Percentiles rank a stretch among this genome's conserved stretches.
phyloP scores from a whole-genome alignment of 2,113 vertebrate genomes.

The Connochaetes taurinus region DNA sequence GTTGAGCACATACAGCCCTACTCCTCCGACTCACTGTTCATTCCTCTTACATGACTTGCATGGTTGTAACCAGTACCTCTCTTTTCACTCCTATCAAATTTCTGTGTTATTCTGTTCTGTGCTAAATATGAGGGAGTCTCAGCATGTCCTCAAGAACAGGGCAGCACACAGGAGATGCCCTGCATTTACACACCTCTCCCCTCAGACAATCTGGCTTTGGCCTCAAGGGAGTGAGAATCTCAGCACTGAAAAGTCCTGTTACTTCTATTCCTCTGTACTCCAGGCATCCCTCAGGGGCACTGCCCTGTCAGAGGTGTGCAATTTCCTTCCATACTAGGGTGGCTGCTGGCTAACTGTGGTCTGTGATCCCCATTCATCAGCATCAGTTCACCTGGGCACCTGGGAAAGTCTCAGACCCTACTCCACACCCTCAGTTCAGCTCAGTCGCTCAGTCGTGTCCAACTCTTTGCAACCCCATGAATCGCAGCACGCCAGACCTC shows the following conservation, averaged over 20 bases:
- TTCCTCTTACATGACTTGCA: neutral
- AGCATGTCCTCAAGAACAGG: neutral
- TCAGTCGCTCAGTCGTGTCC: no score
- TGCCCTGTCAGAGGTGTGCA: no score
- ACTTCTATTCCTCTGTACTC: neutral
- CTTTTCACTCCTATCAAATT: neutral
- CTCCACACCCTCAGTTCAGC: neutral
- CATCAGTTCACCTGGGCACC: neutral
- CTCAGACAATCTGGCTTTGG: neutral
- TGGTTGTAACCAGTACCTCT: neutral
- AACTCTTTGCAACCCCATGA: no score
- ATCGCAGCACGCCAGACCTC: no score
- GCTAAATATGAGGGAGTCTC: neutral
- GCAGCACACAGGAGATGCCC: no score
- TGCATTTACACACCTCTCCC: neutral
- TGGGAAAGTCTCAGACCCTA: neutral
- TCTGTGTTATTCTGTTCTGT: neutral
- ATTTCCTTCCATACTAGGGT: neutral
- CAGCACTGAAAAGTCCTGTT: neutral
- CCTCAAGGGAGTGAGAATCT: neutral
- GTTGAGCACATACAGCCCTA: accelerated
- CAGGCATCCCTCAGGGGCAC: neutral
- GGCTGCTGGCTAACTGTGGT: accelerated
- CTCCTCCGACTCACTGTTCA: neutral
- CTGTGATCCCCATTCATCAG: neutral